Evolutionary conservation across 1,140 invertebrate species (phyloP), one percentile per base, ranked within the genome.

Genomic region (Colletes gigas): DNA sequence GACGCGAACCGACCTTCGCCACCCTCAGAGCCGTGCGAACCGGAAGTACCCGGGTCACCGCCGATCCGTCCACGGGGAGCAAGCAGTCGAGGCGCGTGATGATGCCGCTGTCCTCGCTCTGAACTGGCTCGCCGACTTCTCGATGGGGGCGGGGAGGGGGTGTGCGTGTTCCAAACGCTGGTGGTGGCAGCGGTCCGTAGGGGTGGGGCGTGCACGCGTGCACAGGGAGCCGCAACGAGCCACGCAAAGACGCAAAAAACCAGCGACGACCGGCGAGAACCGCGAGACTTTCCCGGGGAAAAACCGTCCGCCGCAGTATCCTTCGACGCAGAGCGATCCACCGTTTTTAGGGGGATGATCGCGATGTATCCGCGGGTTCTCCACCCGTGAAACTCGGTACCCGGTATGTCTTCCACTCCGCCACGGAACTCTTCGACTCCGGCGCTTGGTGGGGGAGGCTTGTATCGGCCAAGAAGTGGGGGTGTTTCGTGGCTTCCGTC

Each of bases 301-400:
- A 44, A 63, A 41, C 54, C 62, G 21, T 30, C 30, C 30, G 30
- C 30, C 63, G 15, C 52, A 55, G 60, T 65, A 65, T 65, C 71
- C 65, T 59, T 71, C 57, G 54, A 44, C 57, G 50, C 30, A 15
- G 12, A 9, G 57, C 57, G n/a, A 59, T 59, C n/a, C 57, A 3
- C 57, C 57, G 50, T 59, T n/a, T 17, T 41, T 50, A 54, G 67
- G 73, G 78, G 76, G 75, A 57, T 70, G 73, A 75, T 79, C 71
- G 73, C 73, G 69, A 73, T 52, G 69, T 66, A 85, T 68, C 68
- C 83, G 59, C 78, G 82, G 74, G 72, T 85, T 85, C 84, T 85
- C 74, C 84, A 82, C 83, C 68, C 78, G 83, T 77, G 78, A 52
- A 80, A 84, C 83, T 84, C 83, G 83, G 67, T 85, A 69, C 77